A percentile compares a stretch with the other conserved stretches of the same genome.
Evolutionary conservation across 2,888 invertebrate genomes (phyloP).

Genomic region (Hypomecis atomaria): DNA sequence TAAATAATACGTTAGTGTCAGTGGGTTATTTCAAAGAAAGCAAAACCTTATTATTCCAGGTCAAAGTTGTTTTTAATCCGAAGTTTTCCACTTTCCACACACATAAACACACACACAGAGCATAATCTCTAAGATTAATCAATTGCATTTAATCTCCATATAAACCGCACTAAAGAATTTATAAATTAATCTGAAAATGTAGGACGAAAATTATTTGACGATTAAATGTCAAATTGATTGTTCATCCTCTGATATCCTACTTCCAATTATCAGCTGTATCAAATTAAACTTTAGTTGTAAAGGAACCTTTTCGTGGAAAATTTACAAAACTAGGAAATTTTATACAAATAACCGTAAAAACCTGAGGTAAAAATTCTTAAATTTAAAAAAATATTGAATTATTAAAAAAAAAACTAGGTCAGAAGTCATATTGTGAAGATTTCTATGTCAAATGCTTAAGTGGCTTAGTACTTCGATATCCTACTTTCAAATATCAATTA

Average conservation of each 20-base stretch:
- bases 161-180: background rate
- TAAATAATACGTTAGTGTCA: too few relatives aligned
- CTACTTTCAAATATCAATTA: conserved; percentile 28
- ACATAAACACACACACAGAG: too few relatives aligned
- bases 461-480: conserved; percentile 8
- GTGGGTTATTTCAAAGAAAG: too few relatives aligned
- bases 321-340: too few relatives aligned
- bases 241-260: too few relatives aligned
- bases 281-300: too few relatives aligned
- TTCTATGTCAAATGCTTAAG: conserved; percentile 4
- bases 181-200: background rate
- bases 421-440: background rate
- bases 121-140: background rate
- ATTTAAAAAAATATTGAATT: background rate
- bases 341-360: too few relatives aligned
- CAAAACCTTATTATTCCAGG: background rate
- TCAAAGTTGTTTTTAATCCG: conserved; percentile 1
- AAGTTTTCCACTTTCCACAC: conserved; percentile 6
- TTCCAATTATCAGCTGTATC: too few relatives aligned
- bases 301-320: too few relatives aligned
- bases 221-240: too few relatives aligned
- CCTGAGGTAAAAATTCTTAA: too few relatives aligned
- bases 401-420: conserved; percentile 1
- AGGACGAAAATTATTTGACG: background rate
- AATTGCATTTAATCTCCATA: background rate